These are phyloP conservation scores for Drosophila azteca DNA, from an alignment of 1,140 invertebrate species.

Conservation along the genomic window DNA sequence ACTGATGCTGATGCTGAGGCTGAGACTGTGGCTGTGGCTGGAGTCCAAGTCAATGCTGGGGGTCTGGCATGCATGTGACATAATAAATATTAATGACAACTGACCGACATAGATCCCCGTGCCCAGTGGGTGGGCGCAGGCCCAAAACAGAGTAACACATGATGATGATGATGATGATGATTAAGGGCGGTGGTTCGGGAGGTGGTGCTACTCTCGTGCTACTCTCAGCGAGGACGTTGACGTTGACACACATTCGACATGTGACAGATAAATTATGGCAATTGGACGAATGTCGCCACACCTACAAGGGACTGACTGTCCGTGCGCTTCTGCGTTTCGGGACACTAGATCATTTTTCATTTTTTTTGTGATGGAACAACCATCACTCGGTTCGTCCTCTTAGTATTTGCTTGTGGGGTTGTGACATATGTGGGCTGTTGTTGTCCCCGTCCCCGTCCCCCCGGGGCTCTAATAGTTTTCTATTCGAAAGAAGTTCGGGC, in stretches of 20 bases:
- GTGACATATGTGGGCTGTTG: slow-evolving; percentile 67
- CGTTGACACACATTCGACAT: slow-evolving; percentile 80
- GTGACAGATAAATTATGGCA: slow-evolving; percentile 82
- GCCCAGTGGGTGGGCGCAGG: slow-evolving; percentile 35
- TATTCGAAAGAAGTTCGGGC: slow-evolving; percentile 2
- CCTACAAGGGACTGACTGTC: slow-evolving; percentile 30
- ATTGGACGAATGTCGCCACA: slow-evolving; percentile 66
- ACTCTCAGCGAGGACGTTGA: slow-evolving; percentile 31
- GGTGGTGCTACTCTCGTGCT: slow-evolving; percentile 20
- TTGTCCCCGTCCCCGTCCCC: slow-evolving; percentile 16
- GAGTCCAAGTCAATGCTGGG: slow-evolving; percentile 23
- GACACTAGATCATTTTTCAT: slow-evolving; percentile 75
- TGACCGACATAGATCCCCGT: slow-evolving; percentile 52
- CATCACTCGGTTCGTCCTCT: neutral
- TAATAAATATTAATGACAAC: slow-evolving; percentile 80
- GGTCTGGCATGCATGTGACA: slow-evolving; percentile 64
- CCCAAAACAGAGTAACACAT: slow-evolving; percentile 6
- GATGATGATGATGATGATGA: slow-evolving; percentile 29
- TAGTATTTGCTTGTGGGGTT: slow-evolving; percentile 22
- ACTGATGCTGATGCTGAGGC: slow-evolving; percentile 4
- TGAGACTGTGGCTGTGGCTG: slow-evolving; percentile 10
- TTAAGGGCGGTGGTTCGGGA: too few relatives aligned
- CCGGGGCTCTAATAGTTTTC: slow-evolving; percentile 63
- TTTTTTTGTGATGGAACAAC: slow-evolving; percentile 11
- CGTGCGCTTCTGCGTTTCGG: slow-evolving; percentile 30